Evolutionary conservation across 1,140 invertebrate genomes (phyloP).

Genomic region (Zaprionus ornatus): DNA sequence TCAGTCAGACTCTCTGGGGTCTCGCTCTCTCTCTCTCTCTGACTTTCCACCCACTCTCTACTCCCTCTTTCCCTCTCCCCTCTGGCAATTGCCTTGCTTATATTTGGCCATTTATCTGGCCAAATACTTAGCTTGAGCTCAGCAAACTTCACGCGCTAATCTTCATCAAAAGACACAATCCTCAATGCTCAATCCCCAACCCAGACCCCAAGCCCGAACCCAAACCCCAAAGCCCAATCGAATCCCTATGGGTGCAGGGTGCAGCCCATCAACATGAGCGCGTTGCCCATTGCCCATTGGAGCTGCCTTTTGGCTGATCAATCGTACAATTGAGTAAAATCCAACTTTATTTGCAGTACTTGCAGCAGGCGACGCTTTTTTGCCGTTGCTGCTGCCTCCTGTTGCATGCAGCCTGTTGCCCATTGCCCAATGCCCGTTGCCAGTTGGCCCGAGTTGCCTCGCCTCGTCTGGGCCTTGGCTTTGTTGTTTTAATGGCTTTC

Average conservation of each 20-base stretch:
- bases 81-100: conserved; percentile 22
- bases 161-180: conserved; percentile 30
- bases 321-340: conserved; percentile 81
- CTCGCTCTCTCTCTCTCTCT: not conserved
- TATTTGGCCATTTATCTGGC: conserved; percentile 49
- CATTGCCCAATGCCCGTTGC: conserved; percentile 39
- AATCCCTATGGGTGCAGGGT: conserved; percentile 36
- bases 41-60: too few relatives aligned
- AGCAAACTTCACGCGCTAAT: conserved; percentile 42
- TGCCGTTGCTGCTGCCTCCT: conserved; percentile 41
- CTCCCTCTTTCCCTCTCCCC: not conserved
- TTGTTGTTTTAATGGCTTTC: conserved; percentile 83
- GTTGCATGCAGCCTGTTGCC: conserved; percentile 45
- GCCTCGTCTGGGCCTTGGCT: conserved; percentile 43
- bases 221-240: conserved; percentile 4
- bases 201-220: not conserved
- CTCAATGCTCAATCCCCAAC: not conserved
- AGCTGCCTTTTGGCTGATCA: conserved; percentile 68
- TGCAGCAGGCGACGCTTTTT: conserved; percentile 63
- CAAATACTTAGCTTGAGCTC: conserved; percentile 33
- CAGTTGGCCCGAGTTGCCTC: conserved; percentile 38
- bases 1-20: not conserved
- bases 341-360: conserved; percentile 80
- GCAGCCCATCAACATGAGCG: conserved; percentile 46
- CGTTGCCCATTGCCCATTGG: conserved; percentile 38